A percentile compares a stretch with the other conserved stretches of the same genome.
These are phyloP conservation scores for Oncorhynchus keta DNA, from an alignment of 2,113 vertebrate species.

Conservation along the genomic window DNA sequence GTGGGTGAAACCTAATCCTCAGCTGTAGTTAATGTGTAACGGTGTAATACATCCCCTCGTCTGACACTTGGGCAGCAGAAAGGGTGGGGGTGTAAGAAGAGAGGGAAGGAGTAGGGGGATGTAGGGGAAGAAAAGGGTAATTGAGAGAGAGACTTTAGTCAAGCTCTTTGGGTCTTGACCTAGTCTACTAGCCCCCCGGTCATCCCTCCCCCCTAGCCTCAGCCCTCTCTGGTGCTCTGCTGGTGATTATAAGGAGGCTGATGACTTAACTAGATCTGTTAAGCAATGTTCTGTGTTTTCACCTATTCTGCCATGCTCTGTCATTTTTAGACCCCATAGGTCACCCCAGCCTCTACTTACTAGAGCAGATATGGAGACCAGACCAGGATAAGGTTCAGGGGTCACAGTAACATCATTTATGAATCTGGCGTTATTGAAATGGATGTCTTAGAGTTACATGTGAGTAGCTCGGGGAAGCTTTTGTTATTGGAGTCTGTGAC, in stretches of 20 bases:
- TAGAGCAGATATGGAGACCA: too few species aligned
- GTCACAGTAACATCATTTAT: too few species aligned
- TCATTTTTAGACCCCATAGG: not conserved
- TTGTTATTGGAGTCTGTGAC: too few species aligned
- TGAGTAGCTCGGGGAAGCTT: too few species aligned
- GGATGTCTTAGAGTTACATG: too few species aligned
- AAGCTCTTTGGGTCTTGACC: conserved; percentile 16
- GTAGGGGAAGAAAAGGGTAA: conserved; percentile 14
- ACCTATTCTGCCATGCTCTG: not conserved
- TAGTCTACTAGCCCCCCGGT: conserved; percentile 1
- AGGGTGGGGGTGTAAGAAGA: conserved; percentile 1
- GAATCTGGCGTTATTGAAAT: too few species aligned
- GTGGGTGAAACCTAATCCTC: too few species aligned
- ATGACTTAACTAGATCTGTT: not conserved
- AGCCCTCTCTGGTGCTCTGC: not conserved
- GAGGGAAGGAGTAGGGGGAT: conserved; percentile 21
- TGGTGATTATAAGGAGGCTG: not conserved
- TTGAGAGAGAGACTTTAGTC: not conserved
- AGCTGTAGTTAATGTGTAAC: too few species aligned
- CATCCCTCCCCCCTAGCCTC: not conserved
- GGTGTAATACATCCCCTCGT: too few species aligned
- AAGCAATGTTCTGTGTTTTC: not conserved
- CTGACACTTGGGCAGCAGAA: too few species aligned
- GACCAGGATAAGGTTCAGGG: too few species aligned
- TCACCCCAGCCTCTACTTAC: too few species aligned